Evolutionary conservation across 2,797 vertebrate genomes (phyloP).

Genomic region (Pipistrellus kuhlii): DNA sequence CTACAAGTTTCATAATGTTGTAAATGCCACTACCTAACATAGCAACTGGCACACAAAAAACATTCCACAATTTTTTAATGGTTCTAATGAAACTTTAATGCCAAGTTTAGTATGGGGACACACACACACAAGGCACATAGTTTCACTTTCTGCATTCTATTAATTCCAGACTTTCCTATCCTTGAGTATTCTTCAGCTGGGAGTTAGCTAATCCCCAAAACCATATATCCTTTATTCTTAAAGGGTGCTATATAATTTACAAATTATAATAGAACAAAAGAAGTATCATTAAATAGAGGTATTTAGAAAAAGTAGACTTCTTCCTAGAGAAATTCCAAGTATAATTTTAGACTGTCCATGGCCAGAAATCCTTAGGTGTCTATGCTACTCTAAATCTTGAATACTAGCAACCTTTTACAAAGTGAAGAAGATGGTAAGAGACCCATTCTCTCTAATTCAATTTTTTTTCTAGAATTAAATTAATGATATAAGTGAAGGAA

Average conservation of each 20-base stretch:
- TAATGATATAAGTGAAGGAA: not conserved
- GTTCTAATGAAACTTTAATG: slow-evolving; percentile 11
- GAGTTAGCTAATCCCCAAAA: not conserved
- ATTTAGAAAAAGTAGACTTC: slow-evolving; percentile 39
- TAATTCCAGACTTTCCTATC: not conserved
- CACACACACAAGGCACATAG: not conserved
- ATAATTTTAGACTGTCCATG: not conserved
- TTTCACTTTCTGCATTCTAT: not conserved
- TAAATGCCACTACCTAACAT: not conserved
- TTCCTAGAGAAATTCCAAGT: not conserved
- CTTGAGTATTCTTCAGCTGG: not conserved
- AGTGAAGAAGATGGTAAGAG: not conserved
- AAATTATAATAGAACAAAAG: slow-evolving; percentile 4
- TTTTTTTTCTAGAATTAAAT: slow-evolving; percentile 16
- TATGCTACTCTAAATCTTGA: not conserved
- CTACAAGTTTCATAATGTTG: not conserved
- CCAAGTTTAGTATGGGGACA: not conserved
- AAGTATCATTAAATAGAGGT: not conserved
- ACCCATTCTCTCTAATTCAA: not conserved
- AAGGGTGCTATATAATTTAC: not conserved
- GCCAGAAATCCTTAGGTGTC: not conserved
- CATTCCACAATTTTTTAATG: not conserved
- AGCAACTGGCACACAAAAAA: not conserved
- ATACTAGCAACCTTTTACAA: not conserved
- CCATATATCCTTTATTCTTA: not conserved